These are phyloP conservation scores for Sebastes iracundus DNA, from an alignment of 2,797 vertebrate genomes.

Conservation along the genomic window DNA sequence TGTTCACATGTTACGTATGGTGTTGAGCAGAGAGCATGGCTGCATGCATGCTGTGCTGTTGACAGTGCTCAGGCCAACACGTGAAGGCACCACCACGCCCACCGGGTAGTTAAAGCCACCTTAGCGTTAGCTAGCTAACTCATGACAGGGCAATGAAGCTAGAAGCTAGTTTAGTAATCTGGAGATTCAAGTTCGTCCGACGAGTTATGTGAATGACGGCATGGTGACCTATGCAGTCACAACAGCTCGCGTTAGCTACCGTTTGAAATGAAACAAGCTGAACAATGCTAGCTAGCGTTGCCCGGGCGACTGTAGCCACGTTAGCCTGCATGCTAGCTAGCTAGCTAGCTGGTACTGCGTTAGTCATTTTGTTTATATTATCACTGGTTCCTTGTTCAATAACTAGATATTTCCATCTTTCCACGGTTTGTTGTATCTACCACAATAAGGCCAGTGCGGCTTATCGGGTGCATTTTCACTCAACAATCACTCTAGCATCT, in stretches of 20 bases:
- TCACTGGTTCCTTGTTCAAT: too few species aligned
- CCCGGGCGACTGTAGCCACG: background rate
- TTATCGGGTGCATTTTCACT: conserved; percentile 19
- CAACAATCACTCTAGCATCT: background rate
- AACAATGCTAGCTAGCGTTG: background rate
- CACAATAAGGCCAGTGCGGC: fast-evolving
- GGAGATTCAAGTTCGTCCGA: background rate
- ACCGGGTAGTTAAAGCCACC: background rate
- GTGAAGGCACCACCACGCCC: conserved; percentile 41
- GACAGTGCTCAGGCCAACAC: conserved; percentile 7
- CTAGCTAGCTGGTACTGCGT: background rate
- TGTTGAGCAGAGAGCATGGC: background rate
- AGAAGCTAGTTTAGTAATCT: too few species aligned
- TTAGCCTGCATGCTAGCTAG: background rate
- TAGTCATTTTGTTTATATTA: background rate
- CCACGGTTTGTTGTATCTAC: fast-evolving
- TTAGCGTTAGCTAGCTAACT: background rate
- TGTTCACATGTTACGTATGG: too few species aligned
- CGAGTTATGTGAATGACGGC: too few species aligned
- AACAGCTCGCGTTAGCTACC: background rate
- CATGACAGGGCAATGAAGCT: background rate
- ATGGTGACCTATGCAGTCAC: background rate
- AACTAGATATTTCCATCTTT: background rate
- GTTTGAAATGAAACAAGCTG: background rate
- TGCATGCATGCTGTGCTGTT: conserved; percentile 4